Evolutionary conservation across 2,113 vertebrate genomes (phyloP).

Genomic region (Ptychochromis oligacanthus): DNA sequence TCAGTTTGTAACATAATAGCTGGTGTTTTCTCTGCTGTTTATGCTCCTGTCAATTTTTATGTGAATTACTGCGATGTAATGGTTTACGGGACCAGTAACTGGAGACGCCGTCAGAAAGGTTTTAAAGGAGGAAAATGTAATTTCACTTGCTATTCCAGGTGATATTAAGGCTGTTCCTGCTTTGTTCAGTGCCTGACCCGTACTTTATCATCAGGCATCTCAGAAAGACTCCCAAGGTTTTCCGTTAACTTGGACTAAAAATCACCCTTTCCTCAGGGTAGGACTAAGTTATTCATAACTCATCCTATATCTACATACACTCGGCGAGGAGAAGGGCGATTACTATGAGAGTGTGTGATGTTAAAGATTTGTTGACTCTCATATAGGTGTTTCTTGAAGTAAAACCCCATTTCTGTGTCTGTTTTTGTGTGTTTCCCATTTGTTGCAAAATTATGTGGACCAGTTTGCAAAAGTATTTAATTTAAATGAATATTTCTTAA

Average conservation of each 20-base stretch:
- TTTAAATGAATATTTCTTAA: background rate
- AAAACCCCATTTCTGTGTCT: background rate
- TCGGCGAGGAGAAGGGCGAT: background rate
- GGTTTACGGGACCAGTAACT: background rate
- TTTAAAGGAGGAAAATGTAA: slow-evolving; percentile 5
- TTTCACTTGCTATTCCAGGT: background rate
- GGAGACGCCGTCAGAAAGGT: background rate
- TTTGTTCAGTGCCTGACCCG: background rate
- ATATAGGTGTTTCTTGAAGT: background rate
- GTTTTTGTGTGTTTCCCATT: background rate
- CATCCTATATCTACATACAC: background rate
- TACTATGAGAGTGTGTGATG: background rate
- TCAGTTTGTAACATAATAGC: slow-evolving; percentile 8
- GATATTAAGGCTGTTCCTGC: background rate
- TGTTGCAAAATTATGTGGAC: background rate
- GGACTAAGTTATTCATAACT: background rate
- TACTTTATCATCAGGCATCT: background rate
- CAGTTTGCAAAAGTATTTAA: background rate
- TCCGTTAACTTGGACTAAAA: slow-evolving; percentile 1
- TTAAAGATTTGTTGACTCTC: background rate
- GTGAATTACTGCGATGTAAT: background rate
- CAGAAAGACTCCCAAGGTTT: background rate
- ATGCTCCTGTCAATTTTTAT: slow-evolving; percentile 19
- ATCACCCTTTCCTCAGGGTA: background rate
- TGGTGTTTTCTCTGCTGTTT: slow-evolving; percentile 8